Percentiles rank a stretch among this genome's conserved stretches.
Evolutionary conservation across 2,888 invertebrate species (phyloP).

Genomic region (Glaucopsyche alexis): DNA sequence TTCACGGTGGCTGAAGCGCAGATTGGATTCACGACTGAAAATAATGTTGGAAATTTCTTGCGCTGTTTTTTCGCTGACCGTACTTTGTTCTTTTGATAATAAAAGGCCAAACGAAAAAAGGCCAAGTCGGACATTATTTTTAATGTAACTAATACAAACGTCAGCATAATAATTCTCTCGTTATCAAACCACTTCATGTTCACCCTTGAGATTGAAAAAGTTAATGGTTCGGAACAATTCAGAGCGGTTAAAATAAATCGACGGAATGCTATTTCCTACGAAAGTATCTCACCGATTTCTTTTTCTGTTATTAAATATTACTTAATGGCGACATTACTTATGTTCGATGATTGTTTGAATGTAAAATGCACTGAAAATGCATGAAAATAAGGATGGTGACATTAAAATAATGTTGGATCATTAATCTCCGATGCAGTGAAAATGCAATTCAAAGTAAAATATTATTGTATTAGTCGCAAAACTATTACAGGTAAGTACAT

Average conservation of each 20-base stretch:
- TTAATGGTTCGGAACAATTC: slow-evolving; percentile 73
- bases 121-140: slow-evolving; percentile 25
- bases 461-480: slow-evolving; percentile 2
- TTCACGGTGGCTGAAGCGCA: slow-evolving; percentile 19
- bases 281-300: slow-evolving; percentile 39
- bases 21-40: slow-evolving; percentile 21
- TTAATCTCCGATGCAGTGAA: neutral
- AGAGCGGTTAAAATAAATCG: slow-evolving; percentile 74
- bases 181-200: slow-evolving; percentile 67
- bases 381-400: neutral
- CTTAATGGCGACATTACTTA: neutral
- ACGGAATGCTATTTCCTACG: slow-evolving; percentile 70
- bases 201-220: slow-evolving; percentile 72
- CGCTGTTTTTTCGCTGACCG: neutral
- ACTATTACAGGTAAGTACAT: slow-evolving; percentile 1
- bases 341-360: neutral
- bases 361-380: neutral
- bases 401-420: neutral
- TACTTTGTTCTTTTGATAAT: slow-evolving; percentile 21
- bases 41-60: slow-evolving; percentile 22
- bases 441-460: neutral
- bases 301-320: slow-evolving; percentile 34
- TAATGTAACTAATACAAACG: slow-evolving; percentile 28
- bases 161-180: slow-evolving; percentile 46
- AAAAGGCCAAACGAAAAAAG: slow-evolving; percentile 18